phyloP scores from a whole-genome alignment of 2,797 vertebrate species.

The Danio albolineatus region DNA sequence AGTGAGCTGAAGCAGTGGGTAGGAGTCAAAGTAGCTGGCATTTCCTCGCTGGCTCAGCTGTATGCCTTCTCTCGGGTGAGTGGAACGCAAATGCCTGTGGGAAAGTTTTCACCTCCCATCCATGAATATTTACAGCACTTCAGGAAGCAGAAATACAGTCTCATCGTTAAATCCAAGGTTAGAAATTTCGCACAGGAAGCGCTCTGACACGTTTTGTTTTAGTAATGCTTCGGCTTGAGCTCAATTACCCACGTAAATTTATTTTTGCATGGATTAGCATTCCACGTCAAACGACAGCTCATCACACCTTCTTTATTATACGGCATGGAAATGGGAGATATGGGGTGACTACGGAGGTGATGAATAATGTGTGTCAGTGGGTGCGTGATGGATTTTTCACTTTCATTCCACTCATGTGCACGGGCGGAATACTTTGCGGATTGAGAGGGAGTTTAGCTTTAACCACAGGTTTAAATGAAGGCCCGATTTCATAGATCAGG shows the following conservation, averaged over 20 bases:
- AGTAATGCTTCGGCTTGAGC: slow-evolving; percentile 67
- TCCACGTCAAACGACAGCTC: slow-evolving; percentile 72
- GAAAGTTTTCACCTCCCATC: slow-evolving; percentile 45
- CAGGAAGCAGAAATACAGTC: slow-evolving; percentile 48
- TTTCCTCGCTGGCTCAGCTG: slow-evolving; percentile 49
- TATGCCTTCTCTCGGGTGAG: slow-evolving; percentile 30
- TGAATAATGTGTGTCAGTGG: slow-evolving; percentile 58
- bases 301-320: slow-evolving; percentile 73
- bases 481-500: slow-evolving; percentile 68
- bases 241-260: slow-evolving; percentile 74
- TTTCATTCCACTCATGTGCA: slow-evolving; percentile 71
- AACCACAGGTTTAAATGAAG: slow-evolving; percentile 76
- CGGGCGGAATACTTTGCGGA: slow-evolving; percentile 67
- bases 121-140: slow-evolving; percentile 60
- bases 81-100: slow-evolving; percentile 44
- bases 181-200: slow-evolving; percentile 65
- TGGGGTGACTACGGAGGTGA: slow-evolving; percentile 48
- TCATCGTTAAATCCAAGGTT: slow-evolving; percentile 73
- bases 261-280: slow-evolving; percentile 75
- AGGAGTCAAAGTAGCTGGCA: slow-evolving; percentile 4
- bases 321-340: slow-evolving; percentile 72
- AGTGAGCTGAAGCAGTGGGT: background rate
- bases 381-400: slow-evolving; percentile 53
- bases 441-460: slow-evolving; percentile 74
- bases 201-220: slow-evolving; percentile 57